Evolutionary conservation across 1,140 invertebrate genomes (phyloP).

Genomic region (Zaprionus kolodkinae): DNA sequence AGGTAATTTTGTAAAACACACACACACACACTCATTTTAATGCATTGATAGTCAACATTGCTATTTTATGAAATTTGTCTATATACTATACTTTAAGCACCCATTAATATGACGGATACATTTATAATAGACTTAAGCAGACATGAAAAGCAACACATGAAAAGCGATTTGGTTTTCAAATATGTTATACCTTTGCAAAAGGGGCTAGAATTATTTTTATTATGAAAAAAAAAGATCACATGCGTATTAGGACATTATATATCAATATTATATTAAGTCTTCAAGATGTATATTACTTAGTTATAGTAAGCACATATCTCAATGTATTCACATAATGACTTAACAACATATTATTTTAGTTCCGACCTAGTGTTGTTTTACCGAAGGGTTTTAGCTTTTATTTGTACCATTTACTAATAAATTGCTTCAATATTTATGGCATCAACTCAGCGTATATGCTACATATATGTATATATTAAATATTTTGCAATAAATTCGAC

Average conservation of each 20-base stretch:
- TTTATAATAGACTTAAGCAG: background rate
- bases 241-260: background rate
- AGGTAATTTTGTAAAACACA: background rate
- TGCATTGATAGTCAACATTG: background rate
- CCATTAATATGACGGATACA: background rate
- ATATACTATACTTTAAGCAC: background rate
- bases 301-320: conserved; percentile 6
- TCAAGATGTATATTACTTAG: background rate
- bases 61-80: conserved; percentile 1
- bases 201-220: conserved; percentile 1
- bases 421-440: conserved; percentile 13
- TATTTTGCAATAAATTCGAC: conserved; percentile 3
- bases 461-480: background rate
- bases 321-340: conserved; percentile 21
- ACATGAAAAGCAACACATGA: background rate
- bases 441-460: background rate
- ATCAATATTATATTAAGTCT: background rate
- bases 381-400: background rate
- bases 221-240: background rate
- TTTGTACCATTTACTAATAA: background rate
- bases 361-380: conserved; percentile 6
- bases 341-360: conserved; percentile 18
- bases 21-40: conserved; percentile 1
- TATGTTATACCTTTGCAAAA: conserved; percentile 15
- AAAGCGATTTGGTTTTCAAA: background rate